phyloP scores from a whole-genome alignment of 2,888 invertebrate species.

The Trissolcus japonicus region DNA sequence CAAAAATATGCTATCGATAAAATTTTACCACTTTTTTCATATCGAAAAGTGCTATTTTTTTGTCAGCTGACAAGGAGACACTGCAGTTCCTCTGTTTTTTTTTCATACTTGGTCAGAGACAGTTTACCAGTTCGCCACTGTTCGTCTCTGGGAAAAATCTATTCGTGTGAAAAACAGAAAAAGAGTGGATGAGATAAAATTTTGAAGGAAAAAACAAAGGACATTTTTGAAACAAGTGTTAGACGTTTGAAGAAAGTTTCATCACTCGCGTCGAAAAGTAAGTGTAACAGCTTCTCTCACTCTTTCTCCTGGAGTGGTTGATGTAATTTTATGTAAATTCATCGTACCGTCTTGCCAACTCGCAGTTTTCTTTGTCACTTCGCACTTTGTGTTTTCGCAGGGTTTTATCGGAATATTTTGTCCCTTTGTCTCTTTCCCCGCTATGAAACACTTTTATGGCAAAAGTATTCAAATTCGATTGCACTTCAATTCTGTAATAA shows the following conservation, averaged over 20 bases:
- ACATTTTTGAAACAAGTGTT: conserved; percentile 31
- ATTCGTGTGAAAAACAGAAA: conserved; percentile 1
- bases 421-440: conserved; percentile 40
- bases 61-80: too few relatives aligned
- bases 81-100: too few relatives aligned
- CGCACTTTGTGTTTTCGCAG: conserved; percentile 28
- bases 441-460: conserved; percentile 38
- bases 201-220: background rate
- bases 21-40: too few relatives aligned
- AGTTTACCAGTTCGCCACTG: too few relatives aligned
- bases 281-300: conserved; percentile 13
- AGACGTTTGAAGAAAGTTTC: conserved; percentile 32
- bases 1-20: too few relatives aligned
- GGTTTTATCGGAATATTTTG: conserved; percentile 48
- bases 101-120: too few relatives aligned
- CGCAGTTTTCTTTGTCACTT: conserved; percentile 26
- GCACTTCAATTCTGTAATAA: conserved; percentile 28
- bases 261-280: conserved; percentile 28
- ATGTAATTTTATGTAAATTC: conserved; percentile 51
- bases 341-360: conserved; percentile 16
- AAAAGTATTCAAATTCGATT: conserved; percentile 55
- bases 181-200: too few relatives aligned
- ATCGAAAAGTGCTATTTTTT: too few relatives aligned
- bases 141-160: background rate
- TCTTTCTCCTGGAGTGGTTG: background rate